Evolutionary conservation across 2,113 vertebrate species (phyloP).

Genomic region (Eptesicus fuscus): DNA sequence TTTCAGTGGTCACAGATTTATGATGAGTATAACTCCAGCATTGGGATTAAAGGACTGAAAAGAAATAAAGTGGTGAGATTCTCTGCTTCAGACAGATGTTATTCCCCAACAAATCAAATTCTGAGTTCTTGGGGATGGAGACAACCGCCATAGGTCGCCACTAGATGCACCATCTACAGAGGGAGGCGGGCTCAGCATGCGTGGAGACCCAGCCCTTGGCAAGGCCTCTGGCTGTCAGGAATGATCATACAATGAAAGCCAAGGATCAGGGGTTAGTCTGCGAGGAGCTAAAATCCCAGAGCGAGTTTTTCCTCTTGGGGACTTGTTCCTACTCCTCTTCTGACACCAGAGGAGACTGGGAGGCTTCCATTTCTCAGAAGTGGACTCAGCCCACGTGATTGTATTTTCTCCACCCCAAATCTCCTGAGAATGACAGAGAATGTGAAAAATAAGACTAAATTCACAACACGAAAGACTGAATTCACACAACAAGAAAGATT

Average conservation of each 20-base stretch:
- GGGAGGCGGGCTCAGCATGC: background rate
- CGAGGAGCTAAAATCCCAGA: background rate
- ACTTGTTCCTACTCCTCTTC: background rate
- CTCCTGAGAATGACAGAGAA: background rate
- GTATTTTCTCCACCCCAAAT: background rate
- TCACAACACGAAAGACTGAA: no score
- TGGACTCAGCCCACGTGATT: background rate
- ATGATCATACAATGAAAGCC: background rate
- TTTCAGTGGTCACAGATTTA: constrained; percentile 11
- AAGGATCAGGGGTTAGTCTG: background rate
- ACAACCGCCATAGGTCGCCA: no score
- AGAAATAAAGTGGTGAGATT: constrained; percentile 18
- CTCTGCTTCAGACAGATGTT: constrained; percentile 2
- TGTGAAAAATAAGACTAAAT: background rate
- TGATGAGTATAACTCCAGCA: background rate
- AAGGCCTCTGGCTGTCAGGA: background rate
- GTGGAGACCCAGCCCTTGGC: accelerated
- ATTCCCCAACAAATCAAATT: constrained; percentile 43
- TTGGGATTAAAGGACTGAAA: background rate
- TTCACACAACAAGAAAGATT: no score
- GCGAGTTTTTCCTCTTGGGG: background rate
- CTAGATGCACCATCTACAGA: no score
- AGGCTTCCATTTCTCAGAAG: background rate
- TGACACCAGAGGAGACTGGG: background rate
- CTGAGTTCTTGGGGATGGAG: background rate